Percentiles rank a stretch among this genome's conserved stretches.
Evolutionary conservation across 2,888 invertebrate species (phyloP).

Genomic region (Apodemia mormo): DNA sequence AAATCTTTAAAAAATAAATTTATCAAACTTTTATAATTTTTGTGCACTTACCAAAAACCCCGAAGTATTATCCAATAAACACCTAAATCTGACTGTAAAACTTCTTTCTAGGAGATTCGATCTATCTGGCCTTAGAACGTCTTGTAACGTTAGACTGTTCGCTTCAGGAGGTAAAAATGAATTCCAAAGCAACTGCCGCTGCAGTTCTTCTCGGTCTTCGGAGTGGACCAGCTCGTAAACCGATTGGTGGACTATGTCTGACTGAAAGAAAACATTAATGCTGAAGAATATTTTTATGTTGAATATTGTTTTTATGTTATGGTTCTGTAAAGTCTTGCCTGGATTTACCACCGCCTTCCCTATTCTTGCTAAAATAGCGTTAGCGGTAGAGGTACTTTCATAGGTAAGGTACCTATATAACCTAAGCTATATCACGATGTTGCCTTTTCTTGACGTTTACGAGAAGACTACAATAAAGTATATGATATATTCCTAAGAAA

Average conservation of each 20-base stretch:
- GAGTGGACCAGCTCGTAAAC: constrained; percentile 99
- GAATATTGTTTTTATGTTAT: too few relatives aligned
- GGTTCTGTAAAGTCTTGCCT: too few relatives aligned
- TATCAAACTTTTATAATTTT: background rate
- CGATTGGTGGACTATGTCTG: constrained; percentile 99
- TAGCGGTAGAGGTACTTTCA: too few relatives aligned
- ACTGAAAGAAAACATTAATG: constrained; percentile 84
- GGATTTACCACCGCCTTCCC: too few relatives aligned
- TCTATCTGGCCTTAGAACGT: constrained; percentile 94
- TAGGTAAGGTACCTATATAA: too few relatives aligned
- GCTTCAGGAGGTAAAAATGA: constrained; percentile 92
- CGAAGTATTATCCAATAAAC: constrained; percentile 99
- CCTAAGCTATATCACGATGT: too few relatives aligned
- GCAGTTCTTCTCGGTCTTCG: constrained; percentile 98
- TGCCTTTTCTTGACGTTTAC: too few relatives aligned
- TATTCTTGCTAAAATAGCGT: too few relatives aligned
- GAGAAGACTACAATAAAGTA: too few relatives aligned
- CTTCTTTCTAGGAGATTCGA: constrained; percentile 95
- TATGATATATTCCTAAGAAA: too few relatives aligned
- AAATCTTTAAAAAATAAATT: background rate
- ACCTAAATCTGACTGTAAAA: constrained; percentile 99
- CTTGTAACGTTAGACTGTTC: constrained; percentile 88
- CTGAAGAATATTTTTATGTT: background rate
- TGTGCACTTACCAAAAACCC: constrained; percentile 93
- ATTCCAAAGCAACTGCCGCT: constrained; percentile 97